These are phyloP conservation scores for Pachymerium ferrugineum DNA, from an alignment of 2,888 invertebrate species.

Conservation along the genomic window DNA sequence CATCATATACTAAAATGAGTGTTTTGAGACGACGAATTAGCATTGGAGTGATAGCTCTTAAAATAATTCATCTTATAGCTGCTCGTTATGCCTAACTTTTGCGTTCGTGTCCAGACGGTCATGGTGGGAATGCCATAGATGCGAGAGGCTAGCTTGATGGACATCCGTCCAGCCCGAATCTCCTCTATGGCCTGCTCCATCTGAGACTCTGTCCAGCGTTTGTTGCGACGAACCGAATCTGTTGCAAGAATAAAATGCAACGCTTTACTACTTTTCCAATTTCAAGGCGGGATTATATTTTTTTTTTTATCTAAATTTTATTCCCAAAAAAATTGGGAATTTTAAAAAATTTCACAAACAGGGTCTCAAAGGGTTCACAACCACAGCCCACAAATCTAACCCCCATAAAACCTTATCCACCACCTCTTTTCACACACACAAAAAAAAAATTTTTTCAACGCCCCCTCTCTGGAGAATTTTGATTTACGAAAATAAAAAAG, in stretches of 20 bases:
- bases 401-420: no score
- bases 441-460: neutral
- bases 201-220: constrained; percentile 33
- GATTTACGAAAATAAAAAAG: neutral
- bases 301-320: neutral
- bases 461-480: neutral
- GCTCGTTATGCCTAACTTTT: constrained; percentile 33
- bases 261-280: neutral
- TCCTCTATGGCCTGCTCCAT: constrained; percentile 33
- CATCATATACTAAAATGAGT: neutral
- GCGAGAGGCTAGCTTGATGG: constrained; percentile 34
- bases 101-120: constrained; percentile 33
- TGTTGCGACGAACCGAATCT: constrained; percentile 30
- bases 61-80: constrained; percentile 21
- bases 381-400: no score
- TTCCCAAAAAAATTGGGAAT: neutral
- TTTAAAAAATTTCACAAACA: neutral
- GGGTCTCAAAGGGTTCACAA: constrained; percentile 13
- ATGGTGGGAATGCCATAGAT: constrained; percentile 33
- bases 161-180: constrained; percentile 32
- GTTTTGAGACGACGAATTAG: neutral
- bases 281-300: neutral
- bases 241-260: constrained; percentile 32
- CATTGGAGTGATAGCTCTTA: neutral
- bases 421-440: neutral